Evolutionary conservation across 2,888 invertebrate species (phyloP).

Genomic region (Pollenia griseotomentosa): DNA sequence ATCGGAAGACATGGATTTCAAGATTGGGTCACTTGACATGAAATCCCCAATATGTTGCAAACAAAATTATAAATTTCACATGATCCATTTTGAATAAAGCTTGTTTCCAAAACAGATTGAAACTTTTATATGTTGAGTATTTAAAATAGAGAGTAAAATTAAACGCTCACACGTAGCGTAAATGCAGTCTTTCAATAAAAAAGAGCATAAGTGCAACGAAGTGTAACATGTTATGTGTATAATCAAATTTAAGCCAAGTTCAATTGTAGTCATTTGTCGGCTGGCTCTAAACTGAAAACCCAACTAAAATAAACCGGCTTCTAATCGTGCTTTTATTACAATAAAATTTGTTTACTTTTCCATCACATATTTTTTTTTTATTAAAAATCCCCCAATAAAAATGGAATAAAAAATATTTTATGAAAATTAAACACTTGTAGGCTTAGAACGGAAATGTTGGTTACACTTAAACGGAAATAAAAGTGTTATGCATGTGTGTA

Average conservation of each 20-base stretch:
- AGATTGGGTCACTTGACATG: too few relatives aligned
- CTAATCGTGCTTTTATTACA: neutral
- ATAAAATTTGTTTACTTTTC: neutral
- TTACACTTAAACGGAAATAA: constrained; percentile 57
- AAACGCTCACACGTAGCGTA: neutral
- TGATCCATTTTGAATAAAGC: too few relatives aligned
- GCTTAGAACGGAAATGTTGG: constrained; percentile 63
- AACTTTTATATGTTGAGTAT: neutral
- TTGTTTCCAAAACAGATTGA: neutral
- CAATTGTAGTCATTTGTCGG: constrained; percentile 56
- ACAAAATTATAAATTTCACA: too few relatives aligned
- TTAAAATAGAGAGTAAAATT: neutral
- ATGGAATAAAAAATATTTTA: constrained; percentile 16
- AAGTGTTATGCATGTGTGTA: constrained; percentile 60
- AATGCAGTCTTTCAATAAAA: constrained; percentile 6
- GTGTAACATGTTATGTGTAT: constrained; percentile 33
- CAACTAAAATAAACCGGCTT: constrained; percentile 14
- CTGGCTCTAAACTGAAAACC: neutral
- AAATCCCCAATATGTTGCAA: too few relatives aligned
- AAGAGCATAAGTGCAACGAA: constrained; percentile 53
- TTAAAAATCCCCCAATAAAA: neutral
- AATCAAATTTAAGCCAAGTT: constrained; percentile 68
- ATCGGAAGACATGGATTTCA: too few relatives aligned
- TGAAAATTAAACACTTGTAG: constrained; percentile 6
- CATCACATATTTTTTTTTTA: neutral